These are phyloP conservation scores for Apotomis betuletana DNA, from an alignment of 2,888 invertebrate genomes.

Conservation along the genomic window DNA sequence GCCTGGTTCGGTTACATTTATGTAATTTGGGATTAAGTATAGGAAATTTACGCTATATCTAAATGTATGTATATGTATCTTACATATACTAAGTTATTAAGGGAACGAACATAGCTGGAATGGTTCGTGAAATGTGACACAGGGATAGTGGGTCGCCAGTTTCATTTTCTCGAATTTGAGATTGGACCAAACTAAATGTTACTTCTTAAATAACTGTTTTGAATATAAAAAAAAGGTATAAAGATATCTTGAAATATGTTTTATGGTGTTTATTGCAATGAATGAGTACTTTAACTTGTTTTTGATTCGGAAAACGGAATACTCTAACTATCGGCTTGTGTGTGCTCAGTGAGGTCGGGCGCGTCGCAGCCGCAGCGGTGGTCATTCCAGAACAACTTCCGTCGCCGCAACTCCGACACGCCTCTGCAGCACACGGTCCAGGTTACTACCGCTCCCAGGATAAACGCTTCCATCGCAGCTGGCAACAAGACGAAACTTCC, in stretches of 20 bases:
- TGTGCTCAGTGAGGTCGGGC: slow-evolving; percentile 64
- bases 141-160: too few species aligned
- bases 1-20: too few species aligned
- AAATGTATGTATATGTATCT: too few species aligned
- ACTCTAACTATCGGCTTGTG: slow-evolving; percentile 67
- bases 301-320: slow-evolving; percentile 34
- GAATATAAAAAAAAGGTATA: too few species aligned
- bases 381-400: slow-evolving; percentile 45
- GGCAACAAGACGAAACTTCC: not conserved
- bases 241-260: not conserved
- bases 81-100: too few species aligned
- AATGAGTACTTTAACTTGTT: not conserved
- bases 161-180: too few species aligned
- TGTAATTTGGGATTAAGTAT: too few species aligned
- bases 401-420: slow-evolving; percentile 34
- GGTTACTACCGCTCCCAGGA: not conserved
- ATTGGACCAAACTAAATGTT: too few species aligned
- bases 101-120: too few species aligned
- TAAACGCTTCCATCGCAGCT: not conserved
- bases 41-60: too few species aligned
- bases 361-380: slow-evolving; percentile 46
- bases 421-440: not conserved
- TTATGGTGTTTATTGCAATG: not conserved
- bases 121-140: too few species aligned
- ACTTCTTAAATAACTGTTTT: too few species aligned